A percentile compares a stretch with the other conserved stretches of the same genome.
Evolutionary conservation across 23 tunicate genomes (phyloP).

Genomic region (Trididemnum clinides): DNA sequence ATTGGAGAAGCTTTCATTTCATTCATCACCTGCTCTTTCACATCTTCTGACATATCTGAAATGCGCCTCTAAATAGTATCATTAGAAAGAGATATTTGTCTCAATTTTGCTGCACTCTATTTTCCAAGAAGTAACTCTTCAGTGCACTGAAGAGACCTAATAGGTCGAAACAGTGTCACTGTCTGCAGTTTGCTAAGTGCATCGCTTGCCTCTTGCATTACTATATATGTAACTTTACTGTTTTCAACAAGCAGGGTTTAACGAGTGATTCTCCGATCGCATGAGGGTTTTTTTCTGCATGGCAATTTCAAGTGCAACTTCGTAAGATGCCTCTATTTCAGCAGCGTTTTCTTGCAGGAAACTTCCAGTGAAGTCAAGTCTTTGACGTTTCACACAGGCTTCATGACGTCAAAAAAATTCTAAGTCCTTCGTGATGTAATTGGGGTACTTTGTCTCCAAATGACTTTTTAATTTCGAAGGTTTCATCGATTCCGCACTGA

Average conservation of each 20-base stretch:
- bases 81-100: too few relatives aligned
- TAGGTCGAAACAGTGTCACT: too few relatives aligned
- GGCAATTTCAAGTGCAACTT: too few relatives aligned
- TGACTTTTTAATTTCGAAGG: constrained; percentile 51
- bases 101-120: not conserved
- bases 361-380: constrained; percentile 23
- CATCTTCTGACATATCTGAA: too few relatives aligned
- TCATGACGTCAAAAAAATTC: constrained; percentile 40
- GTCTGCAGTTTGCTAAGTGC: too few relatives aligned
- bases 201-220: too few relatives aligned
- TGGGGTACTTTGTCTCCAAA: constrained; percentile 9
- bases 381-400: constrained; percentile 12
- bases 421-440: constrained; percentile 10
- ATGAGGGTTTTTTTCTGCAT: constrained; percentile 22
- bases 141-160: too few relatives aligned
- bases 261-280: constrained; percentile 14
- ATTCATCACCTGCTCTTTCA: too few relatives aligned
- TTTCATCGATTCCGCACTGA: constrained; percentile 63
- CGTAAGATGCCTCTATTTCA: not conserved
- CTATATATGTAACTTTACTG: too few relatives aligned
- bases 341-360: constrained; percentile 16
- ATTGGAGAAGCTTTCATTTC: constrained; percentile 55
- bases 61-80: too few relatives aligned
- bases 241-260: constrained; percentile 4
- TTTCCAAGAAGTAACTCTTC: not conserved